A percentile compares a stretch with the other conserved stretches of the same genome.
Conservation (phyloP, 2,888 invertebrate genomes). For the Actias luna region DNA sequence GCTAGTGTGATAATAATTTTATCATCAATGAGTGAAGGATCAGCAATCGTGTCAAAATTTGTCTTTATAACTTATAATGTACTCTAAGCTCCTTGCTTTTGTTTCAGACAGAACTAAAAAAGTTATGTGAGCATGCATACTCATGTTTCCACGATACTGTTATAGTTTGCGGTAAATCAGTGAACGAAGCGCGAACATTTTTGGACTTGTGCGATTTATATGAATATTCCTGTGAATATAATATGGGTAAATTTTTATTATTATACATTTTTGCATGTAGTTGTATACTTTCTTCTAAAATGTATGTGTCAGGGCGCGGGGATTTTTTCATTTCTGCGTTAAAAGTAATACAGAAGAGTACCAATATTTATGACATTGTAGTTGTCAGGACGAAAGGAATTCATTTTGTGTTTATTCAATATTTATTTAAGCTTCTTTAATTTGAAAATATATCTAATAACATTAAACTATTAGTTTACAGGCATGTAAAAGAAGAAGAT, state of each 20-base stretch:
- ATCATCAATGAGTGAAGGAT: too few species aligned
- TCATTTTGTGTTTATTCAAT: neutral
- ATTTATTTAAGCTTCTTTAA: neutral
- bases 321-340: too few species aligned
- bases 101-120: constrained; percentile 61
- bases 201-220: constrained; percentile 71
- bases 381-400: neutral
- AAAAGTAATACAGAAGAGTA: too few species aligned
- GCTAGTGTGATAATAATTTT: too few species aligned
- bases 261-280: neutral
- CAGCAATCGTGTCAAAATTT: too few species aligned
- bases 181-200: constrained; percentile 68
- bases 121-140: constrained; percentile 66
- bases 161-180: constrained; percentile 67
- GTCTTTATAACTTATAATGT: neutral
- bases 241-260: constrained; percentile 55
- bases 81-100: neutral
- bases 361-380: too few species aligned
- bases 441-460: neutral
- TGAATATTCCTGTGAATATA: constrained; percentile 69
- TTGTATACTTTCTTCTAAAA: neutral
- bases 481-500: constrained; percentile 70
- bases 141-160: constrained; percentile 68
- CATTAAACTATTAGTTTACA: constrained; percentile 53
- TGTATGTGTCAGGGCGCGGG: too few species aligned